Evolutionary conservation across 2,113 vertebrate genomes (phyloP), one percentile per base, ranked within the genome.

Genomic region (Serilophus lunatus): DNA sequence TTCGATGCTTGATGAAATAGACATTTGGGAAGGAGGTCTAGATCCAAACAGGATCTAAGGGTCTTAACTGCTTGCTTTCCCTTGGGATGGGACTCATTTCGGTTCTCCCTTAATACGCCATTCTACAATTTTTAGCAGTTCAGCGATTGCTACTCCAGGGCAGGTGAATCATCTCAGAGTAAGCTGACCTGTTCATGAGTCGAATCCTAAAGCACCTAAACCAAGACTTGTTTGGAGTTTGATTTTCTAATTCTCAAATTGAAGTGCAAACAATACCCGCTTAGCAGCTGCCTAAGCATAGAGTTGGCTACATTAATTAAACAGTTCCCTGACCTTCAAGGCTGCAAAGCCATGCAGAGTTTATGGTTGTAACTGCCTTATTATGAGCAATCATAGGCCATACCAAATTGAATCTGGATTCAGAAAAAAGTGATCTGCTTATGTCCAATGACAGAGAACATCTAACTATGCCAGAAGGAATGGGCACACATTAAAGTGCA

Each of bases 111-210:
- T 85, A 65, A 33, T 45, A 69, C 49, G 17, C 45, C 47, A 28
- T 29, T 38, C 60, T 77, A 74, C 50, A 59, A 3, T 64, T 94
- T 90, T 94, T 68, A 92, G 35, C 33, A 25, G 35, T 83, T 81
- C 16, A 40, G 80, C 72, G 64, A 7, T 36, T 92, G 60, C 76
- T 83, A 51, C 66, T 92, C 63, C 61, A 77, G 64, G 47, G 59
- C 68, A 93, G 60, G 35, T 95, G 95, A 93, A 51, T 97, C 94
- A 88, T 92, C 35, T 31, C 22, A 17, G 72, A 84, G 56, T 54
- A 86, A 95, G 29, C 10, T 91, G 88, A 94, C 88, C 19, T 2
- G 38, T 65, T 88, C 68, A n/a, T 97, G 92, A 94, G 60, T 94
- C 92, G 86, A 93, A 92, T 93, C 68, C 35, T 83, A 75, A 83